phyloP scores from a whole-genome alignment of 2,113 vertebrate species.

The Petrocephalus microphthalmus region DNA sequence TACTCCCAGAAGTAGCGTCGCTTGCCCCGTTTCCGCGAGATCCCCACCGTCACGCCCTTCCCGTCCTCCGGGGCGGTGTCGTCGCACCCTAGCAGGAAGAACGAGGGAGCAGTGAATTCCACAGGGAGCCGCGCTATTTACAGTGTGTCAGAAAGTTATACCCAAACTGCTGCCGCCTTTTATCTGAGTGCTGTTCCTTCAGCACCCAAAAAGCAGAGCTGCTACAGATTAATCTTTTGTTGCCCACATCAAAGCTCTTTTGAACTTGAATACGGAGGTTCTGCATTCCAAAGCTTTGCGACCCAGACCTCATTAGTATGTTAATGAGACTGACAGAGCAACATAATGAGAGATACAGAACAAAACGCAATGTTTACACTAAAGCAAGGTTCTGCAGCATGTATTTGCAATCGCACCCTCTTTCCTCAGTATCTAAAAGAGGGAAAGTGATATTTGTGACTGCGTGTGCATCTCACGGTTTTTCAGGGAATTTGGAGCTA shows the following conservation, averaged over 20 bases:
- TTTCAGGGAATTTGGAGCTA: neutral
- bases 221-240: neutral
- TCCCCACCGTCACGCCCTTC: slow-evolving; percentile 83
- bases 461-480: neutral
- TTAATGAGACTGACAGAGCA: neutral
- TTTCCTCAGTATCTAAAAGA: neutral
- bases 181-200: neutral
- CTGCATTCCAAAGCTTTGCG: neutral
- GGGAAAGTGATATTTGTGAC: neutral
- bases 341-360: neutral
- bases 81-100: slow-evolving; percentile 74
- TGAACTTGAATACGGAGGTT: neutral
- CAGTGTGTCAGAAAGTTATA: neutral
- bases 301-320: neutral
- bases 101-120: neutral
- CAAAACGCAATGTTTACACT: neutral
- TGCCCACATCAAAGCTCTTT: neutral
- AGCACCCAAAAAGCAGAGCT: neutral
- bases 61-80: slow-evolving; percentile 85
- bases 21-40: slow-evolving; percentile 88
- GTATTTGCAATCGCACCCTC: neutral
- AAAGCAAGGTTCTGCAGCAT: neutral
- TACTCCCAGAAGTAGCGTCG: slow-evolving; percentile 98
- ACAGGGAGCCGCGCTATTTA: neutral
- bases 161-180: neutral